Evolutionary conservation across 2,888 invertebrate species (phyloP), one percentile per base, ranked within the genome.

Genomic region (Phasia obesa): DNA sequence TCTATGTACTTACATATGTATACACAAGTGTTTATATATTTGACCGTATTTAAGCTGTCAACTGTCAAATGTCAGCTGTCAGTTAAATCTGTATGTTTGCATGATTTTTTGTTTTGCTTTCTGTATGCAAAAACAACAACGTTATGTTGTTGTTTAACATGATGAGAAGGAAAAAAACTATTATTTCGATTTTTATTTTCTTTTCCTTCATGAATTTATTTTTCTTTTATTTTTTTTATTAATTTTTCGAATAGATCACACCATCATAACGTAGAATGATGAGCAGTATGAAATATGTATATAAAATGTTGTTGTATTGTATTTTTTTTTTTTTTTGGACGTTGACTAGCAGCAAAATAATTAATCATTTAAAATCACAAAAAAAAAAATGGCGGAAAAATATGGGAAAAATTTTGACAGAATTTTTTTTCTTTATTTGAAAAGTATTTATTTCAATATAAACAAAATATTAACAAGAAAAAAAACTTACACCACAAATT

Each of bases 21-120:
- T 62, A 53, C 49, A 53, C 77, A 62, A 70, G 57, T 71, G 67
- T 70, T 65, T 53, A 67, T 77, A 60, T 69, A 74, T 82, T 81
- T 81, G 84, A 84, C 81, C 85, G 78, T 84, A 84, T 85, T 85
- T 84, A 85, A 85, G 81, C 84, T 85, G 85, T 85, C 85, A 85
- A 81, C 83, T 85, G 84, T 81, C 83, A 84, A 85, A 85, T 85
- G 85, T 85, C 85, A 85, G 84, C 85, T 84, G 81, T 85, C 85
- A 81, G 81, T 80, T 84, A 71, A 69, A 75, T 67, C 70, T 69
- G 67, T 73, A 67, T 49, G 59, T 53, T 73, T 53, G 55, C n/a
- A 55, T 71, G 62, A 62, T 27, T 51, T 62, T 49, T 23, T 35
- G 19, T 38, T 53, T 51, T 60, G 17, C 15, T 47, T 47, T 19